Base-by-base conservation (phyloP, 2,113 vertebrate genomes). In the Cervus canadensis region DNA sequence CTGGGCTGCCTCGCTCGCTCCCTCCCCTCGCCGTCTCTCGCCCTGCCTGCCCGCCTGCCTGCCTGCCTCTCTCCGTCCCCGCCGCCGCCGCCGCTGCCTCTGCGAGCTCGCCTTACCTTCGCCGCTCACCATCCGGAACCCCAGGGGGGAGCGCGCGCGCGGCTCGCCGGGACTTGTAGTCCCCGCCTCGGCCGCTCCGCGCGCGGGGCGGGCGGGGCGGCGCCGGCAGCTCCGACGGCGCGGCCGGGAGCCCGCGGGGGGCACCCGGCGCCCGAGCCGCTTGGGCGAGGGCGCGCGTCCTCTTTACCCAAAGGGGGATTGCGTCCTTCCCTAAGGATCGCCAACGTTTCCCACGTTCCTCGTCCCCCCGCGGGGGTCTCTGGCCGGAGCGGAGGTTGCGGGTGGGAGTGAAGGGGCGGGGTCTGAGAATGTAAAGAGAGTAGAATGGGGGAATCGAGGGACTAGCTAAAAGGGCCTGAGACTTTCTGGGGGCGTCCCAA, bases 81-180 rank as follows among this genome's bases (percentile, higher is more conserved):
- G 84, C 97, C 97, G 97, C 97, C 97, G 98, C 98, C 96, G 98
- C 98, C 97, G 98, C 97, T 97, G 98, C 98, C 97, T 97, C 93
- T 97, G 98, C 98, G 96, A 98, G 98, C 98, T 97, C 97, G 95
- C 98, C 98, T 98, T 98, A 98, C 98, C 98, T 98, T 98, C 98
- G 97, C 98, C 79, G 98, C 98, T 98, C 98, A 98, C 98, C 98
- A 97, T 98, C 98, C 98, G 98, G 98, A 98, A 98, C 98, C 98
- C 98, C 98, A 97, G 98, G 98, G 98, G 98, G 98, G 98, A 98
- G 98, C 79, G 93, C 98, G 98, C 96, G 98, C 98, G 95, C 95
- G 96, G 98, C 98, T 98, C 98, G 98, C 97, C 97, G 99, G 99
- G 98, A 98, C 96, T 98, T 98, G 99, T 98, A 99, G 98, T 98